A percentile compares a stretch with the other conserved stretches of the same genome.
These are phyloP conservation scores for Proctacanthus coquilletti DNA, from an alignment of 1,140 invertebrate genomes.

Conservation along the genomic window DNA sequence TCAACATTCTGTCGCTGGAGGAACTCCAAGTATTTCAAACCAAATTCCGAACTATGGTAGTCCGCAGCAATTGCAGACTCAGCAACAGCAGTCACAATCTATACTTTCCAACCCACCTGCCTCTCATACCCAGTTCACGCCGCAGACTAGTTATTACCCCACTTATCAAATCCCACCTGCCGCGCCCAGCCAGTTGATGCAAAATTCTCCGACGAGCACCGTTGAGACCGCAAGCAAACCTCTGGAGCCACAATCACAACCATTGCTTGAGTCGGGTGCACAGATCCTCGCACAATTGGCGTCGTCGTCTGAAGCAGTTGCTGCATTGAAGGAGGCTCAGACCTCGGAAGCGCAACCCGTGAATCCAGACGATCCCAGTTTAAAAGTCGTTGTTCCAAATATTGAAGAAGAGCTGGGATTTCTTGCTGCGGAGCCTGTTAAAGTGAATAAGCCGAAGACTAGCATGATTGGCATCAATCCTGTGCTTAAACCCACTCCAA, in stretches of 20 bases:
- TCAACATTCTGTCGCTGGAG: no score
- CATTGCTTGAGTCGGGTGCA: no score
- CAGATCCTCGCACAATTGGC: no score
- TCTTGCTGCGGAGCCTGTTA: constrained; percentile 44
- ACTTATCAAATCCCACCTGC: background rate
- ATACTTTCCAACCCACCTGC: no score
- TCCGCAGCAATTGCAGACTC: background rate
- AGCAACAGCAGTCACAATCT: background rate
- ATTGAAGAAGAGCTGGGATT: constrained; percentile 72
- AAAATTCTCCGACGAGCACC: no score
- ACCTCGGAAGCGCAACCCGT: no score
- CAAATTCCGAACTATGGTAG: background rate
- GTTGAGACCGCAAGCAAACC: no score
- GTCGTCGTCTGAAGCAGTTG: no score
- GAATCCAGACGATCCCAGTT: constrained; percentile 42
- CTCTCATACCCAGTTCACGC: background rate
- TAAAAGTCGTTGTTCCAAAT: constrained; percentile 69
- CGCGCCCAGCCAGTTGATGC: constrained; percentile 30
- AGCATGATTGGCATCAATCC: background rate
- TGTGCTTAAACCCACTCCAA: background rate
- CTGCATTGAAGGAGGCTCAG: no score
- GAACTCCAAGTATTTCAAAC: no score
- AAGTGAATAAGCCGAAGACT: constrained; percentile 30
- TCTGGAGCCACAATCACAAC: no score
- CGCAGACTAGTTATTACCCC: background rate